Evolutionary conservation across 1,140 invertebrate genomes (phyloP), one percentile per base, ranked within the genome.

Genomic region (Drosophila ananassae): DNA sequence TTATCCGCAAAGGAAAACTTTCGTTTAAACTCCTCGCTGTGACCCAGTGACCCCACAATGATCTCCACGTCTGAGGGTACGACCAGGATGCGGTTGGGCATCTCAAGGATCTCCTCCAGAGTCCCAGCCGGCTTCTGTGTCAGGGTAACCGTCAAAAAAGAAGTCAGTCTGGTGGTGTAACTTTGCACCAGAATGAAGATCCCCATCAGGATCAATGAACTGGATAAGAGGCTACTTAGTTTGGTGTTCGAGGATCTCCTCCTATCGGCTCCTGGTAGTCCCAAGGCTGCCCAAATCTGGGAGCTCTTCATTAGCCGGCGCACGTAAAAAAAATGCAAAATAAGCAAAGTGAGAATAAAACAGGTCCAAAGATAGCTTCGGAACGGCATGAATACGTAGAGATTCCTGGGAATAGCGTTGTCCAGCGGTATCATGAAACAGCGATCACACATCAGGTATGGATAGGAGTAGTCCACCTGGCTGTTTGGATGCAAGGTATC

Each of bases 401-500:
- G 13, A 1, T 51, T 57, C 9, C 63, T 47, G 2, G 79, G 58
- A 13, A 83, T 64, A 2, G 47, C 41, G 17, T 72, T 51, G 9
- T 47, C 30, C 32, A 60, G 13, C 0, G 83, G 83, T 5, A 89
- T 5, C 84, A 89, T 83, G 25, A 89, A 83, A 28, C 83, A 89
- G 0, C 84, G 67, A 0, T 32, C 41, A 28, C 66, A 24, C 24
- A 89, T 28, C 6, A 47, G 24, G 7, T 51, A 53, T 0, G 83
- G 76, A 66, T 89, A 89, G 3, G 84, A 79, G 50, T 89, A 89
- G 37, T 89, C 83, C 39, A 89, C 73, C 2, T 17, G 1, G 0
- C 0, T 30, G 28, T 50, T 54, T 0, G 41, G 39, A 1, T 73
- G 59, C 41, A 89, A 22, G 0, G 76, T 83, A n/a, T 81, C 75